Evolutionary conservation across 2,888 invertebrate genomes (phyloP).

Genomic region (Erpobdella octoculata): DNA sequence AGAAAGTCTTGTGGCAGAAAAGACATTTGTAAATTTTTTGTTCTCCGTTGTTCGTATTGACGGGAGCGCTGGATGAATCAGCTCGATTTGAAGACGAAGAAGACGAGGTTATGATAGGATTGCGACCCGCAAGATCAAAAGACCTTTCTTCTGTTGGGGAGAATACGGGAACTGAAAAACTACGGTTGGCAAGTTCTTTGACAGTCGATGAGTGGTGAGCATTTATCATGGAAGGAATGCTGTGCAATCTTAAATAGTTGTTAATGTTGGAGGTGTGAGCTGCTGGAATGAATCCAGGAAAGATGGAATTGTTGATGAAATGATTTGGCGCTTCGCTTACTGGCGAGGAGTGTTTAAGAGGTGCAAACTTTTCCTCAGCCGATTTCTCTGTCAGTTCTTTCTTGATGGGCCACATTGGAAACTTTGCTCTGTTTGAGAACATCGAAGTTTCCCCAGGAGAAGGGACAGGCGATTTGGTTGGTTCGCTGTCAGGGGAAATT

Average conservation of each 20-base stretch:
- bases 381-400: neutral
- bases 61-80: slow-evolving; percentile 8
- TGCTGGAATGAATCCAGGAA: slow-evolving; percentile 12
- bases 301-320: neutral
- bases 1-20: slow-evolving; percentile 39
- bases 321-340: neutral
- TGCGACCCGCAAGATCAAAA: slow-evolving; percentile 10
- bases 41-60: slow-evolving; percentile 10
- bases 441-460: neutral
- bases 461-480: neutral
- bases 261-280: slow-evolving; percentile 20
- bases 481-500: neutral
- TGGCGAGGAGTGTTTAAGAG: neutral
- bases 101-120: neutral
- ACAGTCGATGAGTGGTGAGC: slow-evolving; percentile 17
- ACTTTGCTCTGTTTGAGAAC: neutral
- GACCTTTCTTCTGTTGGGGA: slow-evolving; percentile 14
- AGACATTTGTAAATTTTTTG: slow-evolving; percentile 38
- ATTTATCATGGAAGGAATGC: neutral
- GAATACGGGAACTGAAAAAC: slow-evolving; percentile 22
- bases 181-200: slow-evolving; percentile 24
- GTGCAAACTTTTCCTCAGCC: neutral
- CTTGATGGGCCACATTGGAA: slow-evolving; percentile 18
- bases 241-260: slow-evolving; percentile 8
- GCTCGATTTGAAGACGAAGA: neutral